Evolutionary conservation across 2,797 vertebrate genomes (phyloP), one percentile per base, ranked within the genome.

Genomic region (Crenuchus spilurus): DNA sequence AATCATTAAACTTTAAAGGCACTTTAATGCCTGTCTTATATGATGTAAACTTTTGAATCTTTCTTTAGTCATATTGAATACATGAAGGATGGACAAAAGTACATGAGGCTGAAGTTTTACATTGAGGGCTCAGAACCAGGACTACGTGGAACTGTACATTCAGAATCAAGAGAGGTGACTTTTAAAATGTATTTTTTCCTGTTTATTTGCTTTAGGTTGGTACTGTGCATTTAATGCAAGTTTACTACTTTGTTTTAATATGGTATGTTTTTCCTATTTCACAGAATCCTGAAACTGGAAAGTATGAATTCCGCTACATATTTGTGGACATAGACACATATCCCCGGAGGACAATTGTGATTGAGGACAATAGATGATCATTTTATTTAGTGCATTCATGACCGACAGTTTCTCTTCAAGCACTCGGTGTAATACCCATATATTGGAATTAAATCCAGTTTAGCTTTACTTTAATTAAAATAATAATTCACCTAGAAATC

Each of bases 81-180:
- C 33, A 1, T 91, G 54, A 98, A 95, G 88, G 92, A 97, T 0
- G 95, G 94, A 52, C 77, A 93, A 78, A 98, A 94, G 79, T 86
- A 94, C 26, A 93, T 96, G 89, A 93, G 93, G 52, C 87, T 99
- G 31, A 97, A 94, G 85, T 99, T 99, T 91, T 97, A 98, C 87
- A 97, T 99, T 8, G 92, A 98, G 80, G 97, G 97, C 20, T 93
- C 92, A 0, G 96, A 98, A 84, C 92, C 95, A 0, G 95, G 95
- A 44, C 88, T 93, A 60, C 94, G 87, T 65, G 97, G 97, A 78
- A 97, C 94, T 0, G 97, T 97, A 55, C 94, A 98, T 24, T 88
- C 92, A 6, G 96, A 98, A 84, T 93, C 96, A 26, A 96, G 92
- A 88, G 94, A 99, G 96, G 97, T 95, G 20, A 57, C 4, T 7